Percentiles rank a stretch among this genome's conserved stretches.
phyloP scores from a whole-genome alignment of 2,888 invertebrate species.

The Emmelina monodactyla region DNA sequence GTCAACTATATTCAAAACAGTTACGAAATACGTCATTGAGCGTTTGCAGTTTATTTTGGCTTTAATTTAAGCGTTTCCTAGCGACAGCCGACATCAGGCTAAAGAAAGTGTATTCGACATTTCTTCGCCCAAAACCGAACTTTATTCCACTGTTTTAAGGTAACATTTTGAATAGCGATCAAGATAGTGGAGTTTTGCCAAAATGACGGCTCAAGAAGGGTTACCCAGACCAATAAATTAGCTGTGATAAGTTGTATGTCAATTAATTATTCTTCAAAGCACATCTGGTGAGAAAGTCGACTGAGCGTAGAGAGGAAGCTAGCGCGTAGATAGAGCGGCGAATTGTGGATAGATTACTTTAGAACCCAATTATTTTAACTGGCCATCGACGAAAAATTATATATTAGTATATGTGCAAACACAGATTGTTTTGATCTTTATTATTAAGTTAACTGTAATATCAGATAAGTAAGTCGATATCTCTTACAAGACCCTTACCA shows the following conservation, averaged over 20 bases:
- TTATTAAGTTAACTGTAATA: too few species aligned
- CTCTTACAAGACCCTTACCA: too few species aligned
- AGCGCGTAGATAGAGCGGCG: conserved; percentile 29
- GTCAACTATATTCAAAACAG: conserved; percentile 15
- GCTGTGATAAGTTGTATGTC: conserved; percentile 62
- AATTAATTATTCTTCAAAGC: conserved; percentile 67
- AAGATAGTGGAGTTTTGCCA: conserved; percentile 53
- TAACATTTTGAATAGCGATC: too few species aligned
- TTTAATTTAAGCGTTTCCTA: conserved; percentile 47
- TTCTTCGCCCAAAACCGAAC: too few species aligned
- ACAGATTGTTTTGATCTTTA: too few species aligned
- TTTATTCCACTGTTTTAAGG: too few species aligned
- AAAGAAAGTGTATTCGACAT: too few species aligned
- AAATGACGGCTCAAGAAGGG: conserved; percentile 52
- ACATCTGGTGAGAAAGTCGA: conserved; percentile 48
- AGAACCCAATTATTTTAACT: conserved; percentile 2
- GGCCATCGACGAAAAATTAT: too few species aligned
- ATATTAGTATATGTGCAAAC: too few species aligned
- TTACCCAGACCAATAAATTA: conserved; percentile 62
- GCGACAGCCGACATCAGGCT: too few species aligned
- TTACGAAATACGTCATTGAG: conserved; percentile 45
- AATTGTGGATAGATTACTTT: conserved; percentile 23
- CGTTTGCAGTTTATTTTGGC: conserved; percentile 54
- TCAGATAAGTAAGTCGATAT: too few species aligned
- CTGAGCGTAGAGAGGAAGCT: conserved; percentile 36